A percentile compares a stretch with the other conserved stretches of the same genome.
These are phyloP conservation scores for Hippolais icterina DNA, from an alignment of 2,113 vertebrate genomes.

Conservation along the genomic window DNA sequence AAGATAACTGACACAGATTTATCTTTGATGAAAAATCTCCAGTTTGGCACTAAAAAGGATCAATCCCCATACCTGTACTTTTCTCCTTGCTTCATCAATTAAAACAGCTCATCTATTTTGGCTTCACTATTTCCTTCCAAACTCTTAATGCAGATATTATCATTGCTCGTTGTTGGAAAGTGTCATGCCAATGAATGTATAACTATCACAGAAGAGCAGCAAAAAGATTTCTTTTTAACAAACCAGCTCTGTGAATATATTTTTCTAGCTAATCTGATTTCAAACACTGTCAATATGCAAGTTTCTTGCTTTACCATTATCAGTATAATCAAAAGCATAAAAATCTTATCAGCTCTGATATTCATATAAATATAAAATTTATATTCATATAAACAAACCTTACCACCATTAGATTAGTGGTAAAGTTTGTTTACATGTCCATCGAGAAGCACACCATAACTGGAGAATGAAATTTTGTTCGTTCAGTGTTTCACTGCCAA, in stretches of 20 bases:
- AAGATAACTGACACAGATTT: background rate
- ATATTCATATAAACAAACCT: background rate
- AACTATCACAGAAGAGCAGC: background rate
- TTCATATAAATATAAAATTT: background rate
- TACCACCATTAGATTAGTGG: background rate
- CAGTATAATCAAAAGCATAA: background rate
- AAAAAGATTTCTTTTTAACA: background rate
- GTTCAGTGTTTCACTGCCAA: background rate
- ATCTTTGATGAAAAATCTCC: background rate
- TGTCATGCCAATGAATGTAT: background rate
- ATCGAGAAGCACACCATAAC: background rate
- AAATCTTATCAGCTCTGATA: background rate
- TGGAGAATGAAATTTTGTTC: background rate
- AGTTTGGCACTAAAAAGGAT: background rate
- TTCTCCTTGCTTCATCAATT: background rate
- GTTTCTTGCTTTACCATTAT: background rate
- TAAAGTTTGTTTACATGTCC: background rate
- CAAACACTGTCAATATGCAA: background rate
- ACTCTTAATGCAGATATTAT: background rate
- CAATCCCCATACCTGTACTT: background rate
- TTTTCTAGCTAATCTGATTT: background rate
- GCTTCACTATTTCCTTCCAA: background rate
- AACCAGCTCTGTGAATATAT: background rate
- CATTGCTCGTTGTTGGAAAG: background rate
- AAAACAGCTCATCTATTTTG: background rate